Conservation (phyloP, 2,797 vertebrate species). For the Ceyx erithaca region DNA sequence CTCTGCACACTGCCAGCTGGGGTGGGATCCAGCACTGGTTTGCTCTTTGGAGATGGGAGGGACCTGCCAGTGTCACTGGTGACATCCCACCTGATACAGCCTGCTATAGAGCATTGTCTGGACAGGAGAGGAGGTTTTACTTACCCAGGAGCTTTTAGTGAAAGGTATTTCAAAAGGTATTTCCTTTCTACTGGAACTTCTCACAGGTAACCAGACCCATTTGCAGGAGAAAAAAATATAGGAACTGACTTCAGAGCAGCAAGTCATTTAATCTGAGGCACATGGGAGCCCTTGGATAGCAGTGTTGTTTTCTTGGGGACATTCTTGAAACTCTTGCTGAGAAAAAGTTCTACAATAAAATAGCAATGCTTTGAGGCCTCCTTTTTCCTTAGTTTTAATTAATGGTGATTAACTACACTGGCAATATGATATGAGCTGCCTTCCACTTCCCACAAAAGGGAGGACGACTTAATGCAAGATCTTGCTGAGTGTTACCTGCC, state of each 20-base stretch:
- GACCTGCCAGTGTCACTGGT: rapidly evolving
- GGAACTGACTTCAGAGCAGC: neutral
- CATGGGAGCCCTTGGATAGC: neutral
- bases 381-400: neutral
- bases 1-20: neutral
- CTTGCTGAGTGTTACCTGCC: neutral
- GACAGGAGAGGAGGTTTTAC: neutral
- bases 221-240: neutral
- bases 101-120: rapidly evolving
- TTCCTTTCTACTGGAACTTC: neutral
- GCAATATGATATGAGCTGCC: neutral
- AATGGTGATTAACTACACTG: neutral
- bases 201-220: neutral
- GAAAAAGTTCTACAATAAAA: neutral
- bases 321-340: neutral
- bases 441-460: neutral
- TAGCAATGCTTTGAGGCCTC: neutral
- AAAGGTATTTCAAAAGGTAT: neutral
- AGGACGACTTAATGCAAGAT: neutral
- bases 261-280: neutral
- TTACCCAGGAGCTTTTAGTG: neutral
- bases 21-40: too few relatives aligned
- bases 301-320: neutral
- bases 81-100: too few relatives aligned
- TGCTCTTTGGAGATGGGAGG: rapidly evolving